Conservation (phyloP, 2,797 vertebrate species). For the Rhinogobio ventralis region DNA sequence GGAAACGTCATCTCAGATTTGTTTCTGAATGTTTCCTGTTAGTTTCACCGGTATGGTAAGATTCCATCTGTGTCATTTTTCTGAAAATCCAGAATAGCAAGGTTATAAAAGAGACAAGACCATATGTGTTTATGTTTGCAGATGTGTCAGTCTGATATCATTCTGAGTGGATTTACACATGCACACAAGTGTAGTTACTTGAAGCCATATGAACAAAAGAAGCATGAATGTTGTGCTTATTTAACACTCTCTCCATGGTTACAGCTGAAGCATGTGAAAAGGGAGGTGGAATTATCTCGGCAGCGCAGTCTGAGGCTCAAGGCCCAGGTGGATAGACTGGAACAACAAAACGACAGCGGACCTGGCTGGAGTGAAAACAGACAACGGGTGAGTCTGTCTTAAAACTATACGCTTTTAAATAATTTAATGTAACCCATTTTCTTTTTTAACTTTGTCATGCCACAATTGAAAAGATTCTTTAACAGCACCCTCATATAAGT, state of each 20-base stretch:
- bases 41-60: conserved; percentile 53
- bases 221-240: not conserved
- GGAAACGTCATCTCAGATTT: not conserved
- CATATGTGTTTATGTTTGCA: conserved; percentile 6
- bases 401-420: not conserved
- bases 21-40: not conserved
- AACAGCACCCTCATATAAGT: not conserved
- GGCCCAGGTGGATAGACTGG: conserved; percentile 80
- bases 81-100: conserved; percentile 61
- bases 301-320: conserved; percentile 77
- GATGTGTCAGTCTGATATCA: not conserved
- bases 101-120: conserved; percentile 50
- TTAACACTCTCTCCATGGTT: conserved; percentile 18
- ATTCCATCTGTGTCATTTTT: conserved; percentile 59
- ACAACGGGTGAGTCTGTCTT: conserved; percentile 67
- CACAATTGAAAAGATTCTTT: not conserved
- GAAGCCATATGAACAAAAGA: not conserved
- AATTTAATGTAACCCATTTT: not conserved
- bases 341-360: conserved; percentile 72
- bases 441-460: not conserved
- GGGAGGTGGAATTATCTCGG: conserved; percentile 79
- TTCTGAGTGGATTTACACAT: not conserved
- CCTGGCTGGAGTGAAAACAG: conserved; percentile 73
- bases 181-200: conserved; percentile 10
- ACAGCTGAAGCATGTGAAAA: conserved; percentile 80